Conservation (phyloP, 2,888 invertebrate species). For the Andrena fulva region DNA sequence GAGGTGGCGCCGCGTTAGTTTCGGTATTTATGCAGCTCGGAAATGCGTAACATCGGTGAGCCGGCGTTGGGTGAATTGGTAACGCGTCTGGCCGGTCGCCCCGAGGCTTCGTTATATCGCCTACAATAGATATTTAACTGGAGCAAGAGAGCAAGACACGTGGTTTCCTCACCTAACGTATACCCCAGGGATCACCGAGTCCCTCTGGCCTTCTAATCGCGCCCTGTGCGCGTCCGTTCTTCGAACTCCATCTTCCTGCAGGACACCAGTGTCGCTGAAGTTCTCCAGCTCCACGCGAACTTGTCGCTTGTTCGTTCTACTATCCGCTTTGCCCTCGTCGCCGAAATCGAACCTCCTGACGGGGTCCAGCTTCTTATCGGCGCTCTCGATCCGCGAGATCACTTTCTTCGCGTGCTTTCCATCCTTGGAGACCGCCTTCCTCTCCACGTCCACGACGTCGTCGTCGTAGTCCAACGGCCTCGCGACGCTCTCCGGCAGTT, state of each 20-base stretch:
- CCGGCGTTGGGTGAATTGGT: no score
- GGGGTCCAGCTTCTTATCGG: constrained; percentile 75
- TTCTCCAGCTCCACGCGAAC: constrained; percentile 79
- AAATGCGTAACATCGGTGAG: no score
- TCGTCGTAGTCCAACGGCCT: constrained; percentile 73
- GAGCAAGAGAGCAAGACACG: not conserved
- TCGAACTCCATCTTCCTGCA: constrained; percentile 77
- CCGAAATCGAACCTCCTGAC: constrained; percentile 68
- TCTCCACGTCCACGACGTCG: constrained; percentile 78
- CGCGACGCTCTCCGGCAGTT: constrained; percentile 87
- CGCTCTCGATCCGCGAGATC: constrained; percentile 67
- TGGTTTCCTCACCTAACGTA: constrained; percentile 73
- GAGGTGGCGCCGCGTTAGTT: no score
- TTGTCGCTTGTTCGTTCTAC: constrained; percentile 72
- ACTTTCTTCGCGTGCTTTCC: constrained; percentile 75
- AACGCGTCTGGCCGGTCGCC: no score
- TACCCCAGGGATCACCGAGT: constrained; percentile 79
- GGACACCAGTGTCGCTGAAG: constrained; percentile 79
- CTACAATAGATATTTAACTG: no score
- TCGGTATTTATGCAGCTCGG: no score
- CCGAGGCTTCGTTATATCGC: no score
- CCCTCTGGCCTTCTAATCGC: constrained; percentile 69
- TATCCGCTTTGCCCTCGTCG: constrained; percentile 68
- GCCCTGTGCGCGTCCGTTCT: constrained; percentile 72
- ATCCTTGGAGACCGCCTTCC: constrained; percentile 62